Evolutionary conservation across 2,888 invertebrate genomes (phyloP).

Genomic region (Hymenopus coronatus): DNA sequence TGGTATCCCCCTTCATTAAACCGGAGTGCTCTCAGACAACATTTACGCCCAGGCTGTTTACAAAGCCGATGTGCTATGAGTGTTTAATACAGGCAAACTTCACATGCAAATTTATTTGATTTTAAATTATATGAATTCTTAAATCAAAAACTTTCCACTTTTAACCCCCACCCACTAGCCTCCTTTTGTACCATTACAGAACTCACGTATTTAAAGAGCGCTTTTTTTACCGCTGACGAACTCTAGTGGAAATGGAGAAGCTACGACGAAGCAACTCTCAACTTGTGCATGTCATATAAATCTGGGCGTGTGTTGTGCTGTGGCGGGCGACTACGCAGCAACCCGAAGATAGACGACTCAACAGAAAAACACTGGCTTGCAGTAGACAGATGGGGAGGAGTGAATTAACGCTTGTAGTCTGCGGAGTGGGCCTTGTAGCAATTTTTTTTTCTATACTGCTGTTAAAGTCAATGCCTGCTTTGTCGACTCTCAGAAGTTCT

Average conservation of each 20-base stretch:
- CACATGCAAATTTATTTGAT: background rate
- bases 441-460: background rate
- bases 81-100: background rate
- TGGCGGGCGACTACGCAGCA: conserved; percentile 8
- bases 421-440: conserved; percentile 9
- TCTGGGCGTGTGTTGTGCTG: conserved; percentile 22
- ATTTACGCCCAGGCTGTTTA: background rate
- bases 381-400: conserved; percentile 17
- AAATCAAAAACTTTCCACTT: background rate
- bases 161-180: background rate
- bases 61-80: background rate
- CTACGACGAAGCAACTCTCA: conserved; percentile 17
- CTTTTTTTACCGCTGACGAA: conserved; percentile 12
- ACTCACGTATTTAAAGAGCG: conserved; percentile 26
- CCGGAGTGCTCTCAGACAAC: background rate
- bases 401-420: conserved; percentile 16
- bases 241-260: conserved; percentile 23
- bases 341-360: conserved; percentile 12
- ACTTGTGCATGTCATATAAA: conserved; percentile 18
- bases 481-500: conserved; percentile 15
- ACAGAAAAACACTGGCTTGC: conserved; percentile 17
- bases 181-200: conserved; percentile 20
- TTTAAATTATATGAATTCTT: background rate
- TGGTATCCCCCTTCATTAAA: background rate
- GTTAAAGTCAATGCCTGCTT: background rate